Conservation (phyloP, 2,888 invertebrate species). For the Lottia scabra region DNA sequence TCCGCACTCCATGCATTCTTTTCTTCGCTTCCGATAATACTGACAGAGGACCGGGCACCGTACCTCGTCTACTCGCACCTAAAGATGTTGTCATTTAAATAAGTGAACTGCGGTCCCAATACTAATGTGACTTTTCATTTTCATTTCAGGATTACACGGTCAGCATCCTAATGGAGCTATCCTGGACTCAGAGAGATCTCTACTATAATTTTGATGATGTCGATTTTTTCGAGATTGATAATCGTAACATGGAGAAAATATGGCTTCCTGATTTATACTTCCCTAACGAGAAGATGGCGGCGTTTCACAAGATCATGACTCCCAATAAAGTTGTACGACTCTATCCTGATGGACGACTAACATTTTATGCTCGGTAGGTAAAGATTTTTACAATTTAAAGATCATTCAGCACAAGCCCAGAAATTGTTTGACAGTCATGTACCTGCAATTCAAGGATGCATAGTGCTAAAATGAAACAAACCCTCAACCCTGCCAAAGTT, state of each 20-base stretch:
- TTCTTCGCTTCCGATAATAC: too few species aligned
- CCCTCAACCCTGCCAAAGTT: too few species aligned
- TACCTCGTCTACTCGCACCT: too few species aligned
- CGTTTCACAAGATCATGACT: conserved; percentile 94
- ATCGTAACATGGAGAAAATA: conserved; percentile 78
- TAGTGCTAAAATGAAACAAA: too few species aligned
- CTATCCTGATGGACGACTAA: conserved; percentile 92
- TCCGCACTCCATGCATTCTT: too few species aligned
- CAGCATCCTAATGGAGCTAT: conserved; percentile 25
- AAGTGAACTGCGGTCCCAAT: too few species aligned
- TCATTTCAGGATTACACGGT: conserved; percentile 31
- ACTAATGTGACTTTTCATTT: too few species aligned
- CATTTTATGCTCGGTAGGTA: conserved; percentile 91
- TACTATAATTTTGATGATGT: conserved; percentile 27
- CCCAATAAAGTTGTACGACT: conserved; percentile 97
- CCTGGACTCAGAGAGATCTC: conserved; percentile 21
- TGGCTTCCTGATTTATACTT: conserved; percentile 99
- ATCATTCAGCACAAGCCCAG: background rate
- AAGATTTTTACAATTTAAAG: too few species aligned
- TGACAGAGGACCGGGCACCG: too few species aligned
- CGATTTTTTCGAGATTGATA: conserved; percentile 83
- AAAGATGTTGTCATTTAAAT: too few species aligned
- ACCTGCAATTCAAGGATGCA: too few species aligned
- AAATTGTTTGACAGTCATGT: too few species aligned
- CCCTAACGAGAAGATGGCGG: conserved; percentile 97